Evolutionary conservation across 1,140 invertebrate genomes (phyloP), one percentile per base, ranked within the genome.

Genomic region (Aphelinus certus): DNA sequence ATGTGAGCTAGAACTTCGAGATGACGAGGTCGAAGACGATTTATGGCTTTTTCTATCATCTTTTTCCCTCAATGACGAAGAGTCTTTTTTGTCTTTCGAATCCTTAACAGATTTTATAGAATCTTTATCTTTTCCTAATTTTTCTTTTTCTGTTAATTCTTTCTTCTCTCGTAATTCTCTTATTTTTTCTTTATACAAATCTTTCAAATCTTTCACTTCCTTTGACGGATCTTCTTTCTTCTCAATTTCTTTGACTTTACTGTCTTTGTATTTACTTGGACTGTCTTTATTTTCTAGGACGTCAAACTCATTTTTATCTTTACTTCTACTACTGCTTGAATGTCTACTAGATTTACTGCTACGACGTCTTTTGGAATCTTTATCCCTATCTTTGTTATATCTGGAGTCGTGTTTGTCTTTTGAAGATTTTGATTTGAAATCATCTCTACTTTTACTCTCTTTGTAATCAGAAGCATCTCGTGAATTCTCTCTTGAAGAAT

Each of bases 151-250:
- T 0, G 86, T 88, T 61, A 88, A 80, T 75, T 88, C 86, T 53
- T 87, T 88, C 71, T 88, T 88, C 47, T 88, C 86, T 3, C 86
- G 73, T 7, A 88, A 68, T 61, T 88, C 86, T 7, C 86, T 78
- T 51, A 88, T 88, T 79, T 87, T 88, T 71, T 88, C 87, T 71
- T 88, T 88, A 57, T 88, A 88, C 3, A 87, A 82, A 76, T 88
- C 86, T 73, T 88, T 88, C 55, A 88, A 72, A 77, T 88, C 86
- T 74, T 86, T 88, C 0, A 62, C 76, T 72, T 86, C 84, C 48
- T 86, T 83, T 9, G 77, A 74, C 4, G 71, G 76, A 51, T 78
- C 76, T 51, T 79, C 79, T 63, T 80, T 84, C 67, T 83, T 83
- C 3, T 85, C 81, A 7, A 66, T 63, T 67, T 83, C 82, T 77